A percentile compares a stretch with the other conserved stretches of the same genome.
These are phyloP conservation scores for Hypotaenidia okinawae DNA, from an alignment of 2,797 vertebrate species.

Conservation along the genomic window DNA sequence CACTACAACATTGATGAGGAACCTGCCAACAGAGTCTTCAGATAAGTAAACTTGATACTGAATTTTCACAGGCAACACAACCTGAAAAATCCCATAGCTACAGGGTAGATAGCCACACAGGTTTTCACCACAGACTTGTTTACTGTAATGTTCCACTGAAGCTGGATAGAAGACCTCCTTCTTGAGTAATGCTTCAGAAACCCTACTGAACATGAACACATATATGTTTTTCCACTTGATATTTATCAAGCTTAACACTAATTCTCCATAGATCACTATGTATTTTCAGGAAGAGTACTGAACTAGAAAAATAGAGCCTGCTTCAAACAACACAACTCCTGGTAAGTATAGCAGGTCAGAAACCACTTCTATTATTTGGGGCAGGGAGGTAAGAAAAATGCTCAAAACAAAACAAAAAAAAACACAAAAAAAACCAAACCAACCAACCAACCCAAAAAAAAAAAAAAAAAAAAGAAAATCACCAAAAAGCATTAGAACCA, in stretches of 20 bases:
- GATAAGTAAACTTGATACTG: neutral
- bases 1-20: neutral
- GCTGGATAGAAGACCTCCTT: neutral
- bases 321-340: neutral
- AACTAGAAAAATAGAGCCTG: neutral
- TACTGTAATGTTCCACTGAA: neutral
- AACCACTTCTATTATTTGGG: neutral
- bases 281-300: neutral
- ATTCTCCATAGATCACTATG: fast-evolving
- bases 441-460: too few relatives aligned
- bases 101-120: neutral
- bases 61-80: neutral
- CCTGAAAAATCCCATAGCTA: neutral
- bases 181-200: neutral
- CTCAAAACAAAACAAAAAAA: neutral
- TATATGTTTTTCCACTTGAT: too few relatives aligned
- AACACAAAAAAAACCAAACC: too few relatives aligned
- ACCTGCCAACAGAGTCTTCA: neutral
- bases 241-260: neutral
- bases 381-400: too few relatives aligned
- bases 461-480: too few relatives aligned
- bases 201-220: neutral
- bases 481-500: neutral
- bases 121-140: neutral
- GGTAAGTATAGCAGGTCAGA: neutral